phyloP scores from a whole-genome alignment of 2,888 invertebrate genomes.

The Rhorus exstirpatorius region DNA sequence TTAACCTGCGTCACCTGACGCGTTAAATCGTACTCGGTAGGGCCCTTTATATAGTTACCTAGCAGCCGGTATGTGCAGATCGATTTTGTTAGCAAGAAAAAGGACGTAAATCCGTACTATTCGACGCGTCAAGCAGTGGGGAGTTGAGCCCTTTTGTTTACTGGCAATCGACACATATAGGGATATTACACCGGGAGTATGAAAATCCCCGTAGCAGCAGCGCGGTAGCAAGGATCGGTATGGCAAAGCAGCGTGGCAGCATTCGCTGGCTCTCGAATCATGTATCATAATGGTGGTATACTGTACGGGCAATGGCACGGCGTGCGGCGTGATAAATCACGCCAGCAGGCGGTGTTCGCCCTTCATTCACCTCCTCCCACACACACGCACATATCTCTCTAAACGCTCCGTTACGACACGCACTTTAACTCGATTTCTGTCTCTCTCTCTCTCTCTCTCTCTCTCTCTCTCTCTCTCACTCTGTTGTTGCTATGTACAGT shows the following conservation, averaged over 20 bases:
- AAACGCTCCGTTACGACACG: slow-evolving; percentile 65
- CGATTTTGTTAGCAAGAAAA: neutral
- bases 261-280: slow-evolving; percentile 73
- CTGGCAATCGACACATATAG: neutral
- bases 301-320: slow-evolving; percentile 78
- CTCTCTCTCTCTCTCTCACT: slow-evolving; percentile 52
- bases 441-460: slow-evolving; percentile 48
- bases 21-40: neutral
- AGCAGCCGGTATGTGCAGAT: neutral
- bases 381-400: slow-evolving; percentile 65
- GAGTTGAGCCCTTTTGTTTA: slow-evolving; percentile 22
- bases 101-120: slow-evolving; percentile 24
- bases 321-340: slow-evolving; percentile 84
- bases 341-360: slow-evolving; percentile 83
- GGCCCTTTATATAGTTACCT: neutral
- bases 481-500: slow-evolving; percentile 14
- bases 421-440: slow-evolving; percentile 46
- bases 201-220: slow-evolving; percentile 30
- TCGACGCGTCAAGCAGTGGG: neutral
- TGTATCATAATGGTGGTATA: slow-evolving; percentile 84
- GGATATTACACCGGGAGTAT: slow-evolving; percentile 18
- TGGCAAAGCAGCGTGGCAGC: slow-evolving; percentile 54
- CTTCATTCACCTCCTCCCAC: slow-evolving; percentile 82
- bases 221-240: slow-evolving; percentile 34
- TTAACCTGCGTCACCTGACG: neutral